A percentile compares a stretch with the other conserved stretches of the same genome.
Evolutionary conservation across 1,140 invertebrate genomes (phyloP).

Genomic region (Uloborus diversus): DNA sequence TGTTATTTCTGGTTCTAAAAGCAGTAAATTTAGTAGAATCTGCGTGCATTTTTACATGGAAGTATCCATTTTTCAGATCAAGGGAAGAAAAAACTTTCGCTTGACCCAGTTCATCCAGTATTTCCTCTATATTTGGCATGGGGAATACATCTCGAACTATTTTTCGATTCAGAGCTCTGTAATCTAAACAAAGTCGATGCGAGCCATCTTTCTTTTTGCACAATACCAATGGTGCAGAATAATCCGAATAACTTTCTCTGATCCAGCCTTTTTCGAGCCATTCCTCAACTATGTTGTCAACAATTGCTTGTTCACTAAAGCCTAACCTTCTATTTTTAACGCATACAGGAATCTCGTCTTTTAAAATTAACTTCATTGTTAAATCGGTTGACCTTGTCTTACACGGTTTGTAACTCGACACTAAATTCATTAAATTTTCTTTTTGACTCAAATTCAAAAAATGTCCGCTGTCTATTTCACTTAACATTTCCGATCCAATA

Average conservation of each 20-base stretch:
- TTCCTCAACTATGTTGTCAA: not conserved
- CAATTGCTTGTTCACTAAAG: not conserved
- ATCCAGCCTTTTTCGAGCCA: not conserved
- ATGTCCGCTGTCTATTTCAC: too few relatives aligned
- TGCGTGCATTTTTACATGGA: slow-evolving; percentile 11
- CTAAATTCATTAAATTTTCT: too few relatives aligned
- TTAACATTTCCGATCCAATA: too few relatives aligned
- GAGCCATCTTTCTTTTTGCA: slow-evolving; percentile 55
- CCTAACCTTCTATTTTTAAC: not conserved
- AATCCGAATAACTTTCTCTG: not conserved
- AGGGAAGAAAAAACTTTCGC: slow-evolving; percentile 36
- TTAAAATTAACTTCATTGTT: not conserved
- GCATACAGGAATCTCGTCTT: not conserved
- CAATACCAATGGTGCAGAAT: slow-evolving; percentile 27
- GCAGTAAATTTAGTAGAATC: not conserved
- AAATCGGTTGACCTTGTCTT: not conserved
- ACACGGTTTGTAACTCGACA: not conserved
- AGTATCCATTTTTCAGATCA: slow-evolving; percentile 50
- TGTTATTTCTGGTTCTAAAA: slow-evolving; percentile 27
- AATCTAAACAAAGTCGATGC: slow-evolving; percentile 55
- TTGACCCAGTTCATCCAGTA: not conserved
- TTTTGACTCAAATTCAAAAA: too few relatives aligned
- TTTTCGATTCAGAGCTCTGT: slow-evolving; percentile 38
- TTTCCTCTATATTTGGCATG: not conserved
- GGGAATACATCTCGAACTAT: not conserved